Conservation (phyloP, 2,797 vertebrate species). For the Tympanoctomys barrerae region DNA sequence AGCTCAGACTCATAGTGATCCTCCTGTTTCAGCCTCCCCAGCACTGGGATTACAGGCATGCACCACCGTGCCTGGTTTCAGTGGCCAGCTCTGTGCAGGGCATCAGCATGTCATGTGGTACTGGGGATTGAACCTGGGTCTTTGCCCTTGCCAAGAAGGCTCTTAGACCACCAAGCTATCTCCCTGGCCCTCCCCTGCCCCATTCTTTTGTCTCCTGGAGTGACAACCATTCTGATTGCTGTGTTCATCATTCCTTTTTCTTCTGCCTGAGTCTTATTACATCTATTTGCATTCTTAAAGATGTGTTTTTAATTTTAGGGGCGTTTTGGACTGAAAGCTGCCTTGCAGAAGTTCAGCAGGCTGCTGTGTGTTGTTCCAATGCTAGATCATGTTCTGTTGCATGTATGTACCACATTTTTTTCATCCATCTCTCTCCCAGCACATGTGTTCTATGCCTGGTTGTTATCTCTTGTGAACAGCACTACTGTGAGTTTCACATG, state of each 20-base stretch:
- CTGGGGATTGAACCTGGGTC: too few species aligned
- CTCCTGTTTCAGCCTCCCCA: too few species aligned
- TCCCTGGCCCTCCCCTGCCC: accelerated
- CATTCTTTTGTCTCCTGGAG: not conserved
- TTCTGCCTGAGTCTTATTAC: not conserved
- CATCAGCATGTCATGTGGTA: too few species aligned
- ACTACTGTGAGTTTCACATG: not conserved
- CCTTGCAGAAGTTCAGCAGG: too few species aligned
- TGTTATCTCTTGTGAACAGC: not conserved
- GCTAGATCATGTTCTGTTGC: too few species aligned
- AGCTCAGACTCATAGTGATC: too few species aligned
- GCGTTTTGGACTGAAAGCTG: not conserved
- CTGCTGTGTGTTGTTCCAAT: not conserved
- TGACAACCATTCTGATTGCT: not conserved
- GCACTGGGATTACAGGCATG: too few species aligned
- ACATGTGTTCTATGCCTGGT: not conserved
- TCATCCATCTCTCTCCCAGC: not conserved
- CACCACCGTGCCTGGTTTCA: too few species aligned
- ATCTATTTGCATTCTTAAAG: not conserved
- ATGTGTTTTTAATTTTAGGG: not conserved
- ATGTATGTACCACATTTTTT: too few species aligned
- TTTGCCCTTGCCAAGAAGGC: too few species aligned
- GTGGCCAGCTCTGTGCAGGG: too few species aligned
- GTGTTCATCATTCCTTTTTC: not conserved
- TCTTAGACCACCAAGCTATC: too few species aligned